These are phyloP conservation scores for Salticus scenicus DNA, from an alignment of 2,888 invertebrate species.

Conservation along the genomic window DNA sequence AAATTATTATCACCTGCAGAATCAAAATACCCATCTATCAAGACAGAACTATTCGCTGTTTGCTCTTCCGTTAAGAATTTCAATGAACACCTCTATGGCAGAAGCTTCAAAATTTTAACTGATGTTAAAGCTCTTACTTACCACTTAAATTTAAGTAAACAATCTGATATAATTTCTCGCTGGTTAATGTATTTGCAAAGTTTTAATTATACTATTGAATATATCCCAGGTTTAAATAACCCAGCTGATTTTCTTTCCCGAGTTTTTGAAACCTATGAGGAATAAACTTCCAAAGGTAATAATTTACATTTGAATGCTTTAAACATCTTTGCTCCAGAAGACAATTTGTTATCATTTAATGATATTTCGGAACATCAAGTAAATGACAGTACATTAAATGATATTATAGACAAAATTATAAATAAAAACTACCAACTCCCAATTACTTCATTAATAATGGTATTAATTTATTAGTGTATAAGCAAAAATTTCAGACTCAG, in stretches of 20 bases:
- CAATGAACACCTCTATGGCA: not conserved
- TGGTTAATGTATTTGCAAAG: too few species aligned
- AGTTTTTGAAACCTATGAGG: not conserved
- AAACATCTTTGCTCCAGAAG: not conserved
- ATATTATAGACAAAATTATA: not conserved
- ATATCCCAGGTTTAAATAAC: not conserved
- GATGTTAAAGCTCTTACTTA: not conserved
- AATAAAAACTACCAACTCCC: too few species aligned
- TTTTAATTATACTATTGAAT: not conserved
- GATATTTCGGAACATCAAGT: not conserved
- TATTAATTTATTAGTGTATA: not conserved
- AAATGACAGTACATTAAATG: not conserved
- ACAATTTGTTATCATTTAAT: not conserved
- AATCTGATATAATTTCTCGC: not conserved
- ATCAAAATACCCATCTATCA: not conserved
- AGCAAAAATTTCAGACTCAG: not conserved
- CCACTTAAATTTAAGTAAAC: not conserved
- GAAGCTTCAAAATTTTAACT: not conserved
- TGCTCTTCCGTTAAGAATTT: not conserved
- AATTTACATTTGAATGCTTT: not conserved
- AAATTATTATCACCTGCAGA: not conserved
- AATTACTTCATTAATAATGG: too few species aligned
- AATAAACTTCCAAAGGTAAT: not conserved
- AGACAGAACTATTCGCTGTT: not conserved
- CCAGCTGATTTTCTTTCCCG: too few species aligned